Evolutionary conservation across 2,113 vertebrate genomes (phyloP).

Genomic region (Tychaedon coryphoeus): DNA sequence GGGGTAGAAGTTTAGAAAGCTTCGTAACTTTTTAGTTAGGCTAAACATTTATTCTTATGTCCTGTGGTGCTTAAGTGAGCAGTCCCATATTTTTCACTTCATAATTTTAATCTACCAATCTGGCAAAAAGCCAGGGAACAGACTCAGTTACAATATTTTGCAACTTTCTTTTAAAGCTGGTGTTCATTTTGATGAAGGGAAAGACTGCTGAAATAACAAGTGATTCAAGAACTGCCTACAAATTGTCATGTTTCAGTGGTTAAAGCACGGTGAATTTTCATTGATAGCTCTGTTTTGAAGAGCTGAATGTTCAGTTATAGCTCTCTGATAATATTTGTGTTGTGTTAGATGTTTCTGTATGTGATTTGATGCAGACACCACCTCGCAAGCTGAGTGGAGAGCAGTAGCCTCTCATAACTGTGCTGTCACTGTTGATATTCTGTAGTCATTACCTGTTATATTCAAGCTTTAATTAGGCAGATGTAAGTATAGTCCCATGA

Average conservation of each 20-base stretch:
- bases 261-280: neutral
- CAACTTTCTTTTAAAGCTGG: neutral
- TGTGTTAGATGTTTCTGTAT: neutral
- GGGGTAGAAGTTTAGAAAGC: neutral
- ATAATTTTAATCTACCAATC: neutral
- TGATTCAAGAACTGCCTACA: neutral
- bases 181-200: neutral
- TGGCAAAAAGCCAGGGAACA: neutral
- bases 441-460: neutral
- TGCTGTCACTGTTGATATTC: neutral
- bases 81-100: neutral
- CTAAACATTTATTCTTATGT: neutral
- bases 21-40: neutral
- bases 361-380: neutral
- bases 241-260: neutral
- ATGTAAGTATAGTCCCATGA: neutral
- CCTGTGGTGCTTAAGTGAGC: neutral
- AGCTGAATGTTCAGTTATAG: neutral
- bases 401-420: neutral
- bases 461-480: neutral
- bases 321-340: neutral
- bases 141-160: neutral
- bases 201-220: neutral
- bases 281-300: neutral
- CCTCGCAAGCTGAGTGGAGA: neutral